Base-by-base conservation (phyloP, 2,888 invertebrate species). In the Silvanus unidentatus region DNA sequence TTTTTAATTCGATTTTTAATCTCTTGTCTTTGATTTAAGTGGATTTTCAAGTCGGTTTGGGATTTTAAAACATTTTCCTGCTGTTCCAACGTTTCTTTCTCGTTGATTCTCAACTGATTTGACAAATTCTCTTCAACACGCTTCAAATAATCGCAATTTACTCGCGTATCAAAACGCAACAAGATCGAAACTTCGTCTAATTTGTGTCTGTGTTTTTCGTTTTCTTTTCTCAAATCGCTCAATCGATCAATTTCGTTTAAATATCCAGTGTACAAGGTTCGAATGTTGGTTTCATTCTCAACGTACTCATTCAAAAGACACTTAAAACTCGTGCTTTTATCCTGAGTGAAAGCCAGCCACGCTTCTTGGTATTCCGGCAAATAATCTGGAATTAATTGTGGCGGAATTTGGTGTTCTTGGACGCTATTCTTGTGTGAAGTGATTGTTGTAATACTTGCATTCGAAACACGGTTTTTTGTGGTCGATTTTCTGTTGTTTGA, bases 61-160 rank as follows among this genome's bases (percentile, higher is more conserved):
- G 49, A 16, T 28, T 51, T 60, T 14, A 70, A 47, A 12, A 64
- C 54, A 9, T 46, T 49, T 54, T 70, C 70, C 52, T 69, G 66
- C 44, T 68, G 63, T 32, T 55, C 48, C 1, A 58, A 6, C 2
- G 64, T 39, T 1, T 54, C 43, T 1, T 34, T 15, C 38, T 62
- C 51, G 0, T 32, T 32, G 32, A 12, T 12, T 12, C 10, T 32
- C 3, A 32, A 9, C n/a, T 32, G 32, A 12, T 32, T 22, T 5
- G 3, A 5, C 8, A 22, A 22, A 22, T 22, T 22, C 3, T 22
- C 22, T 8, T 22, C 22, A 22, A 22, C 4, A 5, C 8, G 3
- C 8, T 22, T 22, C 8, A 32, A 32, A 32, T 32, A 32, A 5
- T 32, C n/a, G 4, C 3, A 8, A 32, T 32, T 32, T 32, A 32